Conservation (phyloP, 2,888 invertebrate species). For the Hydraecia micacea region DNA sequence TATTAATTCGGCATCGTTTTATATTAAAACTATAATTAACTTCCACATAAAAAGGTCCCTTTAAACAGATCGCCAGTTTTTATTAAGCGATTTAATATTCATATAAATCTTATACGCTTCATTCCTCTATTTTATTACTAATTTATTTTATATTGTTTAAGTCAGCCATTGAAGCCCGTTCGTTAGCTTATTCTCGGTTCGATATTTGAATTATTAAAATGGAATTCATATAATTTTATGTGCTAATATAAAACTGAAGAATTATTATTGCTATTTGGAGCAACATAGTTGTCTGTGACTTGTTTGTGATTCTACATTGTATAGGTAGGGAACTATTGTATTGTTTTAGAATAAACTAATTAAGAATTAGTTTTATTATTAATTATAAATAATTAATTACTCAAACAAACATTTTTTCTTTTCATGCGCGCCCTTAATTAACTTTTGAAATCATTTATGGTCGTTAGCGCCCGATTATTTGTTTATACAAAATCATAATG, state of each 20-base stretch:
- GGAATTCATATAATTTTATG: slow-evolving; percentile 59
- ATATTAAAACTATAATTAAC: slow-evolving; percentile 88
- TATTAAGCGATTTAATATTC: slow-evolving; percentile 84
- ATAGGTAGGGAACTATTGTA: not conserved
- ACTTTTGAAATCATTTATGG: slow-evolving; percentile 41
- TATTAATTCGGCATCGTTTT: slow-evolving; percentile 87
- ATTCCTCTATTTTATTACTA: slow-evolving; percentile 82
- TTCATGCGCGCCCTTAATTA: slow-evolving; percentile 32
- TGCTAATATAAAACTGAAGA: slow-evolving; percentile 53
- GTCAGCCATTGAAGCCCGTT: slow-evolving; percentile 56
- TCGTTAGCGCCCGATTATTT: slow-evolving; percentile 56
- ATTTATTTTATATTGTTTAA: slow-evolving; percentile 73
- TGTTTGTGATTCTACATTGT: slow-evolving; percentile 33
- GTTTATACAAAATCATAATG: slow-evolving; percentile 61
- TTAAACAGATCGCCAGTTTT: slow-evolving; percentile 83
- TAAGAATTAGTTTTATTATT: slow-evolving; percentile 13
- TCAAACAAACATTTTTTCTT: slow-evolving; percentile 29
- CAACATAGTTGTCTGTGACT: slow-evolving; percentile 37
- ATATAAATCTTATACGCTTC: slow-evolving; percentile 82
- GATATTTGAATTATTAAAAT: slow-evolving; percentile 56
- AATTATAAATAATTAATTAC: slow-evolving; percentile 16
- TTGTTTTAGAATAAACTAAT: slow-evolving; percentile 25
- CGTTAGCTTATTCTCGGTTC: slow-evolving; percentile 53
- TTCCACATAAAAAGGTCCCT: slow-evolving; percentile 83
- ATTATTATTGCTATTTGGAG: slow-evolving; percentile 49